Evolutionary conservation across 2,888 invertebrate genomes (phyloP).

Genomic region (Acanthosepion esculentum): DNA sequence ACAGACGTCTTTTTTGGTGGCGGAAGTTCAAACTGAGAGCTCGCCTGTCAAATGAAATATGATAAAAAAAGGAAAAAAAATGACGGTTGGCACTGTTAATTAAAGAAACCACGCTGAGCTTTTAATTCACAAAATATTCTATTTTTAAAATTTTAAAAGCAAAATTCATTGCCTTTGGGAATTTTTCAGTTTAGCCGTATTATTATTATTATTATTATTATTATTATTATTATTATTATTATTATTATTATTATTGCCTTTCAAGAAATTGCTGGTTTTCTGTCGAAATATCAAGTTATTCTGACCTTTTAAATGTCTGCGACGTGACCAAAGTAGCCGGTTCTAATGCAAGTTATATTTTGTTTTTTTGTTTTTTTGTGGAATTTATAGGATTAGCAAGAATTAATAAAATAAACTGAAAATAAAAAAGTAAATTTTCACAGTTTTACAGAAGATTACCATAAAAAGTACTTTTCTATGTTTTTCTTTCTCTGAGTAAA

Average conservation of each 20-base stretch:
- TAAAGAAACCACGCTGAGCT: not conserved
- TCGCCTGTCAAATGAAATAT: not conserved
- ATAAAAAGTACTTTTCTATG: not conserved
- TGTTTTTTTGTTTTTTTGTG: not conserved
- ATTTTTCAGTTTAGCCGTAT: not conserved
- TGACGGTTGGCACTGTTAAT: not conserved
- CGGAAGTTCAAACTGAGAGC: not conserved
- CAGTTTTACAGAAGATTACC: not conserved
- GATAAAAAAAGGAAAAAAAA: not conserved
- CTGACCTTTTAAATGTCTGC: not conserved
- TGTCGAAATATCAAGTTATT: not conserved
- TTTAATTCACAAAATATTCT: not conserved
- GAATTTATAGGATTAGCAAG: not conserved
- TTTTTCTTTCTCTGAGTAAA: not conserved
- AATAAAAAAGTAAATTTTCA: not conserved
- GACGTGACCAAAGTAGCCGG: not conserved
- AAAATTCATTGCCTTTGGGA: not conserved
- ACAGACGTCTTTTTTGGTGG: not conserved
- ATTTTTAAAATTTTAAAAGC: not conserved
- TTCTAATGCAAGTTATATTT: not conserved
- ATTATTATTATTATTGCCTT: not conserved
- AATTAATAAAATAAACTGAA: not conserved
- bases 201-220: not conserved
- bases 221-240: no score
- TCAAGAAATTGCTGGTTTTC: not conserved